A percentile compares a stretch with the other conserved stretches of the same genome.
Evolutionary conservation across 2,113 vertebrate genomes (phyloP).

Genomic region (Alectura lathami): DNA sequence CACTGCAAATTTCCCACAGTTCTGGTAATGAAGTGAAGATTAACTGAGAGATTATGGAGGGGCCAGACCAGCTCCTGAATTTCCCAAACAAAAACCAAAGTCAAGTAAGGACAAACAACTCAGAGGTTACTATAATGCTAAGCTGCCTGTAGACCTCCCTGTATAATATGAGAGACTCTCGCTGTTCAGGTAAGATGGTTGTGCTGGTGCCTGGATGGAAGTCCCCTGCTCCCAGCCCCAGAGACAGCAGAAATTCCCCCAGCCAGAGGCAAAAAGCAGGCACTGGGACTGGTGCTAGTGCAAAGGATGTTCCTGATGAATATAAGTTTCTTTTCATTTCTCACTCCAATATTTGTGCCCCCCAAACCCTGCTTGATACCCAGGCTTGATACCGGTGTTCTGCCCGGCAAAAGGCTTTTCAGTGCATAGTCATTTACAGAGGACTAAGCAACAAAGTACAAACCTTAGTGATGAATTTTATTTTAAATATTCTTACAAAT

Average conservation of each 20-base stretch:
- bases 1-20: not conserved
- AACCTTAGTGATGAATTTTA: not conserved
- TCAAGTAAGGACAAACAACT: not conserved
- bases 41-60: not conserved
- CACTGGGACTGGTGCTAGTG: not conserved
- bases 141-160: not conserved
- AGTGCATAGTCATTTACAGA: not conserved
- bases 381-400: not conserved
- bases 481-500: constrained; percentile 14
- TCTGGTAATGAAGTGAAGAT: not conserved
- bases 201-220: not conserved
- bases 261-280: not conserved
- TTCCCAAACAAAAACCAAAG: not conserved
- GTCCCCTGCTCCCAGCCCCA: not conserved
- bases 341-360: not conserved
- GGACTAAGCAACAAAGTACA: not conserved
- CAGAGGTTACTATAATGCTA: not conserved
- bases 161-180: not conserved
- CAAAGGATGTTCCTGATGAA: not conserved
- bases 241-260: not conserved
- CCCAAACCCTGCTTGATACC: not conserved
- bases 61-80: not conserved
- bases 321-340: not conserved
- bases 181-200: not conserved
- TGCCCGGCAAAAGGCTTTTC: not conserved